Percentiles rank a stretch among this genome's conserved stretches.
These are phyloP conservation scores for Gallinago solitaria DNA, from an alignment of 2,797 vertebrate species.

Conservation along the genomic window DNA sequence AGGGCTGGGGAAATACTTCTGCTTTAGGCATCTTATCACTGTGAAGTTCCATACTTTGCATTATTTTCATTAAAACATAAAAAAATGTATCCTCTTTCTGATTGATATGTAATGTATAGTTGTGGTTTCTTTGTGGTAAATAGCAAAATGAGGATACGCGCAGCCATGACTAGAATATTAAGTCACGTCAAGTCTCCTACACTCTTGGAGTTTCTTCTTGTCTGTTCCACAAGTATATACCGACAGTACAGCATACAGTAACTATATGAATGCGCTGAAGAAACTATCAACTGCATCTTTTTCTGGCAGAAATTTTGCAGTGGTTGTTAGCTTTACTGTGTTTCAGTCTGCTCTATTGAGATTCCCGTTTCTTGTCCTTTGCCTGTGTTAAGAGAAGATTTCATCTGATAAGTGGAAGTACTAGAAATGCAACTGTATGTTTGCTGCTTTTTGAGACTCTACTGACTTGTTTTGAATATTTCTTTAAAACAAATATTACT, in stretches of 20 bases:
- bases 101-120: neutral
- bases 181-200: neutral
- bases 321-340: neutral
- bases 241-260: neutral
- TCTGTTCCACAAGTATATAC: neutral
- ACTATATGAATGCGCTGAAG: accelerated
- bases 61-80: neutral
- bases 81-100: neutral
- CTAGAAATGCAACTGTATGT: neutral
- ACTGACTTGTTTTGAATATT: neutral
- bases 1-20: neutral
- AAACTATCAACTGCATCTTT: neutral
- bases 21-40: neutral
- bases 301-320: neutral
- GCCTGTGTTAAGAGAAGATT: neutral
- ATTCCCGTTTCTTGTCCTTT: neutral
- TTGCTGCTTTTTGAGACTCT: neutral
- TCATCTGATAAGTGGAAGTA: neutral
- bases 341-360: neutral
- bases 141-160: neutral
- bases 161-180: neutral
- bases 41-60: neutral
- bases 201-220: neutral
- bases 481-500: neutral
- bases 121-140: neutral